A percentile compares a stretch with the other conserved stretches of the same genome.
These are phyloP conservation scores for Parasteatoda tepidariorum DNA, from an alignment of 1,140 invertebrate genomes.

Conservation along the genomic window DNA sequence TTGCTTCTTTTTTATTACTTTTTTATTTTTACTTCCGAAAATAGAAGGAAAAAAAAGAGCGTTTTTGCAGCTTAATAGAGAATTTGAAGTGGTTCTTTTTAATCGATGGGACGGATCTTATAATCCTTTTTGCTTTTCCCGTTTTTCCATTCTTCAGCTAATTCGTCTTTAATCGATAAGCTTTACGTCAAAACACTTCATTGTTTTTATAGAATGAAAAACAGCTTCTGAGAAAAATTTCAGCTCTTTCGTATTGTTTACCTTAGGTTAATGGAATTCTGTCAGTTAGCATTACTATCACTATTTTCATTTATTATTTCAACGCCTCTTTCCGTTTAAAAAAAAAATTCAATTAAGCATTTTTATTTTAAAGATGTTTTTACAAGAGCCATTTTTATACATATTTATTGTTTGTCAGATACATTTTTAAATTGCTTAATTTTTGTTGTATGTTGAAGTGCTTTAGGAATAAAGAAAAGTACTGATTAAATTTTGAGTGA, in stretches of 20 bases:
- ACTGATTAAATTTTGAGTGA: too few species aligned
- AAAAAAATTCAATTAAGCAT: too few species aligned
- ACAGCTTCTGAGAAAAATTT: background rate
- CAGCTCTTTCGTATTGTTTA: background rate
- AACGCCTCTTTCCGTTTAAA: too few species aligned
- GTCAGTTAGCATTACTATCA: background rate
- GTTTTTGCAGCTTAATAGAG: constrained; percentile 41
- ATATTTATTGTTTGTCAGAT: too few species aligned
- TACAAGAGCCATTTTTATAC: too few species aligned
- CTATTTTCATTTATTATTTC: background rate
- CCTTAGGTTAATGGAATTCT: background rate
- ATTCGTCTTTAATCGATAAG: constrained; percentile 40
- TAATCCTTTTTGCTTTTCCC: constrained; percentile 44
- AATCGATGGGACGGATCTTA: constrained; percentile 34
- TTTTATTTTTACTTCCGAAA: background rate
- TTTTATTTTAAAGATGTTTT: too few species aligned
- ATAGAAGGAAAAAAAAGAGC: background rate
- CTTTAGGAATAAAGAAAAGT: too few species aligned
- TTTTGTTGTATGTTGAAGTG: too few species aligned
- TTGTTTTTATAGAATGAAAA: background rate
- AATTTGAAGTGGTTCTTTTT: constrained; percentile 37
- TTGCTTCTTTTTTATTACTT: constrained; percentile 30
- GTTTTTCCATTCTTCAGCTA: constrained; percentile 19
- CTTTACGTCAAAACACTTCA: background rate
- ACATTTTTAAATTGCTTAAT: too few species aligned